Conservation (phyloP, 1,140 invertebrate genomes). For the Nephotettix cincticeps region DNA sequence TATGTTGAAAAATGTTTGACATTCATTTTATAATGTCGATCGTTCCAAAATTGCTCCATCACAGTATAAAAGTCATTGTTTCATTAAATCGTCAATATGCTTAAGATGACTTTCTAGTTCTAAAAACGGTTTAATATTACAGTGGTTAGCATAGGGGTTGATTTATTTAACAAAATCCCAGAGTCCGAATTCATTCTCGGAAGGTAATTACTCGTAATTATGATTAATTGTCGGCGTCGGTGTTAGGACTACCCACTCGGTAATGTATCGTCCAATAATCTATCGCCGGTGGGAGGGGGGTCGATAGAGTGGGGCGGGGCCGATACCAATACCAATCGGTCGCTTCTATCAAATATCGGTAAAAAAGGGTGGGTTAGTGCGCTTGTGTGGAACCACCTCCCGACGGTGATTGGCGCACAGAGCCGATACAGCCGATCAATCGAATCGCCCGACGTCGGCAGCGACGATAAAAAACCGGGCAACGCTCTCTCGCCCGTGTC, state of each 20-base stretch:
- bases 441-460: not conserved
- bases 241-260: not conserved
- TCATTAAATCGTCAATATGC: no score
- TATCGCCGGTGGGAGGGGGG: not conserved
- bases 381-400: conserved; percentile 14
- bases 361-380: conserved; percentile 20
- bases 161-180: not conserved
- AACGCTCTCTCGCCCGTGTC: conserved; percentile 11
- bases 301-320: not conserved
- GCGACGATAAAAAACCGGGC: conserved; percentile 13
- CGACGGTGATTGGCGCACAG: not conserved
- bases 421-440: conserved; percentile 14
- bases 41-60: no score
- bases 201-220: not conserved
- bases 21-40: no score
- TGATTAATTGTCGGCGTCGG: not conserved
- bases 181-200: not conserved
- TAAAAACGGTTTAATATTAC: no score
- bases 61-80: no score
- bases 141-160: no score
- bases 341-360: conserved; percentile 20
- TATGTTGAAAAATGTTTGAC: no score
- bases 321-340: conserved; percentile 15
- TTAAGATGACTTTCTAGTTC: no score
- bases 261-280: no score